phyloP scores from a whole-genome alignment of 2,888 invertebrate species.

The Helicoverpa assulta region DNA sequence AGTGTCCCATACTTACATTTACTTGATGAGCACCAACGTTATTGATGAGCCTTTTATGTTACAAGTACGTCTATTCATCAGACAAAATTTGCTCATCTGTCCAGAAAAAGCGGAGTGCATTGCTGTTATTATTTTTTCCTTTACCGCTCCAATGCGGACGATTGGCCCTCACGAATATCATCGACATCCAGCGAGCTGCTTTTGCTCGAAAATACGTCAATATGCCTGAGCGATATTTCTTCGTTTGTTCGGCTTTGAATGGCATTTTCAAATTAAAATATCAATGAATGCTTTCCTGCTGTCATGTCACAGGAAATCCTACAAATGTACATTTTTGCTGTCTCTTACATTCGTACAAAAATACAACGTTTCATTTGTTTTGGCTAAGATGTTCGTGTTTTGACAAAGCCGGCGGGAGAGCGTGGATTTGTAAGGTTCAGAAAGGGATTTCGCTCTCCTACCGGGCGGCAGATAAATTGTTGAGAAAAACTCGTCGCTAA shows the following conservation, averaged over 20 bases:
- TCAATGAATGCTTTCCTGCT: constrained; percentile 40
- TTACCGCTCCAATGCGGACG: constrained; percentile 41
- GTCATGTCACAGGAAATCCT: constrained; percentile 30
- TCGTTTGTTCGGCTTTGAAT: constrained; percentile 45
- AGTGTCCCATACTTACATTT: constrained; percentile 75
- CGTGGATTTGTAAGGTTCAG: constrained; percentile 73
- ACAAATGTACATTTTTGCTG: constrained; percentile 32
- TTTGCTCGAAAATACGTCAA: constrained; percentile 52
- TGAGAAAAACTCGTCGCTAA: constrained; percentile 69
- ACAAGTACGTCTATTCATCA: constrained; percentile 70
- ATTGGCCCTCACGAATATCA: constrained; percentile 46
- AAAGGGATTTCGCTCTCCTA: constrained; percentile 72
- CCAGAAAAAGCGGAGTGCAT: constrained; percentile 61
- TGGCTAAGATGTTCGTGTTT: constrained; percentile 65
- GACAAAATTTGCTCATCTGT: constrained; percentile 66
- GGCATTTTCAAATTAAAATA: constrained; percentile 60
- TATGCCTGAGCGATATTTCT: constrained; percentile 30
- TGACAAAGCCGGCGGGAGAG: constrained; percentile 65
- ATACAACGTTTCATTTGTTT: constrained; percentile 62
- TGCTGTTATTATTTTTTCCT: constrained; percentile 63
- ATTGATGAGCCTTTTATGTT: constrained; percentile 76
- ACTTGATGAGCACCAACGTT: constrained; percentile 78
- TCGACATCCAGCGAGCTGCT: constrained; percentile 47
- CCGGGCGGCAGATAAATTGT: constrained; percentile 71
- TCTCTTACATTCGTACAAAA: constrained; percentile 34